Percentiles rank a stretch among this genome's conserved stretches.
Conservation (phyloP, 2,113 vertebrate genomes). For the Otocyon megalotis region DNA sequence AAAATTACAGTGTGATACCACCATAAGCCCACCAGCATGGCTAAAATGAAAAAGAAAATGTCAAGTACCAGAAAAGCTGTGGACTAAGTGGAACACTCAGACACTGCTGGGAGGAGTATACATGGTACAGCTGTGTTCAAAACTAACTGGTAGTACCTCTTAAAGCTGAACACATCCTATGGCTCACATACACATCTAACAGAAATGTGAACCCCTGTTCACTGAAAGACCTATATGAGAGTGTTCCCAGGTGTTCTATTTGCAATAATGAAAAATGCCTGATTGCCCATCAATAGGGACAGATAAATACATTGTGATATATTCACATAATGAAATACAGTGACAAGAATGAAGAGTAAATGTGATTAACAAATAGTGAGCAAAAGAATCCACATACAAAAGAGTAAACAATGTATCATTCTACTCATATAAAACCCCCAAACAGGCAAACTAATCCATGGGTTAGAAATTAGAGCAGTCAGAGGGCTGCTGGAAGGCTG, state of each 20-base stretch:
- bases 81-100: neutral
- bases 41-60: neutral
- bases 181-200: neutral
- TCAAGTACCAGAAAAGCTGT: neutral
- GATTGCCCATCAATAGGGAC: neutral
- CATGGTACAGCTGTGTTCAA: neutral
- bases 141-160: neutral
- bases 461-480: neutral
- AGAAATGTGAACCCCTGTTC: neutral
- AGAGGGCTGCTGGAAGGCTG: neutral
- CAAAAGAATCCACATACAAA: neutral
- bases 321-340: neutral
- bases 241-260: neutral
- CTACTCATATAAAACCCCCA: neutral
- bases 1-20: neutral
- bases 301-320: neutral
- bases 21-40: neutral
- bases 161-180: neutral
- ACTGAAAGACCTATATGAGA: neutral
- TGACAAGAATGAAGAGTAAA: no score
- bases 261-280: neutral
- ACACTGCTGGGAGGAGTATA: no score
- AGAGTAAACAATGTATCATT: neutral
- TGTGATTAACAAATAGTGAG: neutral
- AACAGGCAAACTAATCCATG: neutral